phyloP scores from a whole-genome alignment of 2,113 vertebrate genomes.

The Indri indri region DNA sequence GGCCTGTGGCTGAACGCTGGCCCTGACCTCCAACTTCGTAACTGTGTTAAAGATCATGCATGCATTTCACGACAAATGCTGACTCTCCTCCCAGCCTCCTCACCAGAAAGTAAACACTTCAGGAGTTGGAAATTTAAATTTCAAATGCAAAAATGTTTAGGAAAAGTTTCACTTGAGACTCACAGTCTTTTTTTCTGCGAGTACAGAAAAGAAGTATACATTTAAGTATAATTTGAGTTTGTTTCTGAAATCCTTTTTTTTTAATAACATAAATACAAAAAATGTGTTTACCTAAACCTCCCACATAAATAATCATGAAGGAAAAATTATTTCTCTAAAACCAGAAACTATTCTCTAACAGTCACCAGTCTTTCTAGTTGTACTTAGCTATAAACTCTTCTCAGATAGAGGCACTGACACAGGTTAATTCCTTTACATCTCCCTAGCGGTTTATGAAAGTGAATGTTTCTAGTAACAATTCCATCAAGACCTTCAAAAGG shows the following conservation, averaged over 20 bases:
- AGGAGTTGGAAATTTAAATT: neutral
- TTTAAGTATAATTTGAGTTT: neutral
- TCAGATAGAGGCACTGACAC: neutral
- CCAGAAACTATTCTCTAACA: neutral
- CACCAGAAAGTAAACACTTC: neutral
- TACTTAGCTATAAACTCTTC: neutral
- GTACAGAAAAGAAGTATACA: neutral
- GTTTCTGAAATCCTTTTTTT: neutral
- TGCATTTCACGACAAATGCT: rapidly evolving
- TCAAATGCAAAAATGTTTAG: neutral
- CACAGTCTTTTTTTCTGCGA: neutral
- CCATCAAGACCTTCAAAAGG: rapidly evolving
- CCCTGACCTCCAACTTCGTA: neutral
- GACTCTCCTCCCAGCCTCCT: neutral
- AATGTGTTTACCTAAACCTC: neutral
- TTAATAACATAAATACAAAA: neutral
- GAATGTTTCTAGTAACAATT: rapidly evolving
- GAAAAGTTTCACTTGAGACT: neutral
- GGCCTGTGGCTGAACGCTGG: rapidly evolving
- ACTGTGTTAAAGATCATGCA: rapidly evolving
- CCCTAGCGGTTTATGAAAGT: rapidly evolving
- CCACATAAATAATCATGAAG: neutral
- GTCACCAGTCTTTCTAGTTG: neutral
- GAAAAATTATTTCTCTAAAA: neutral
- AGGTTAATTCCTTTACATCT: neutral